Evolutionary conservation across 1,140 invertebrate genomes (phyloP), one percentile per base, ranked within the genome.

Genomic region (Cotesia typhae): DNA sequence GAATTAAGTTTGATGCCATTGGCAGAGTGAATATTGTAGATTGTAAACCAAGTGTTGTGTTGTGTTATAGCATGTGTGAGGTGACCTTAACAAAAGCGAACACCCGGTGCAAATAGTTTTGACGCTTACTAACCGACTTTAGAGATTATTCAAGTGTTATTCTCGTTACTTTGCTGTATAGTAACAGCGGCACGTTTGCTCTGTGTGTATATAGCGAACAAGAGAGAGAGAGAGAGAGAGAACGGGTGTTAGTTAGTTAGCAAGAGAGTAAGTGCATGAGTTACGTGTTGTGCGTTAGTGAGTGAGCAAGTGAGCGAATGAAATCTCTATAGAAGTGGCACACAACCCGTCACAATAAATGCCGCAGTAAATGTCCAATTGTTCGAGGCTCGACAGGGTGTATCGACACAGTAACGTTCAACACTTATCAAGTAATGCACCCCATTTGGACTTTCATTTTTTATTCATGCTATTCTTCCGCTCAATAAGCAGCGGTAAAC

Each of bases 311-410:
- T 47, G 41, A 47, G 41, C 41, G 41, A 47, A 47, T 47, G 41
- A 47, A 7, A 47, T 47, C 41, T 47, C 47, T 28, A n/a, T 47
- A 17, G 41, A 9, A 47, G 41, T 6, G 41, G 41, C 41, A 47
- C 36, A 37, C 10, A 35, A 63, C 10, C 14, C 36, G 60, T 64
- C 12, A 51, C 65, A 75, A 78, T 79, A 77, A 82, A 78, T 70
- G 78, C 66, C 73, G 64, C 70, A 75, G 76, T 79, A 79, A 80
- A 76, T 64, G 68, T 73, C 76, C 55, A 67, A 80, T 81, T 79
- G 77, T 77, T 74, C 7, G 41, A 69, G 61, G 71, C 74, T 74
- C 76, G 67, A 74, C 74, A 66, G 78, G 74, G 72, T 67, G 69
- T 53, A 37, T 67, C 60, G 41, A 71, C 51, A n/a, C 14, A 71